These are phyloP conservation scores for Ornithoptera priamus DNA, from an alignment of 2,888 invertebrate genomes.

Conservation along the genomic window DNA sequence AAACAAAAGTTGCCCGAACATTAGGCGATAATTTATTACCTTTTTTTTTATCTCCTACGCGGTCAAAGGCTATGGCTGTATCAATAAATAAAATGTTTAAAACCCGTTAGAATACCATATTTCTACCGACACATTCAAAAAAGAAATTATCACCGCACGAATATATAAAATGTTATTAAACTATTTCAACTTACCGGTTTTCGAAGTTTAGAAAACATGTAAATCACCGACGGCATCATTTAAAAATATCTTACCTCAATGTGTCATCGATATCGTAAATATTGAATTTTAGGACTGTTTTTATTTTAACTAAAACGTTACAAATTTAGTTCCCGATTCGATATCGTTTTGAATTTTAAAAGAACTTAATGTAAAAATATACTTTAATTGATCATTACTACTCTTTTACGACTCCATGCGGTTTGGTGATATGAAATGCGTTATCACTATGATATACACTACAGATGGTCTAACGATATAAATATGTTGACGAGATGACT, in stretches of 20 bases:
- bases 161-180: slow-evolving; percentile 19
- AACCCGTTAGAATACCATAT: slow-evolving; percentile 22
- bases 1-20: slow-evolving; percentile 6
- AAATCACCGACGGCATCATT: slow-evolving; percentile 16
- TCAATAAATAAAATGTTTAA: slow-evolving; percentile 18
- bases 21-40: slow-evolving; percentile 5
- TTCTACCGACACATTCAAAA: slow-evolving; percentile 18
- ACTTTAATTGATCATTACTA: too few species aligned
- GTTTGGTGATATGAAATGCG: too few species aligned
- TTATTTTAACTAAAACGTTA: slow-evolving; percentile 10
- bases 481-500: too few species aligned
- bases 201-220: slow-evolving; percentile 28
- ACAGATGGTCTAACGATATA: too few species aligned
- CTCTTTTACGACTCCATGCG: too few species aligned
- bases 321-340: neutral
- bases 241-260: slow-evolving; percentile 14
- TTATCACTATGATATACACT: too few species aligned
- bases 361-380: too few species aligned
- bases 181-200: slow-evolving; percentile 27
- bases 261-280: slow-evolving; percentile 22
- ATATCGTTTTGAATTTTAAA: too few species aligned
- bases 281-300: neutral
- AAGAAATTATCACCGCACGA: slow-evolving; percentile 17
- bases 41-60: slow-evolving; percentile 7
- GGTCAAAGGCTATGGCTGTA: slow-evolving; percentile 24